Conservation (phyloP, 2,888 invertebrate genomes). For the Colletes collaris region DNA sequence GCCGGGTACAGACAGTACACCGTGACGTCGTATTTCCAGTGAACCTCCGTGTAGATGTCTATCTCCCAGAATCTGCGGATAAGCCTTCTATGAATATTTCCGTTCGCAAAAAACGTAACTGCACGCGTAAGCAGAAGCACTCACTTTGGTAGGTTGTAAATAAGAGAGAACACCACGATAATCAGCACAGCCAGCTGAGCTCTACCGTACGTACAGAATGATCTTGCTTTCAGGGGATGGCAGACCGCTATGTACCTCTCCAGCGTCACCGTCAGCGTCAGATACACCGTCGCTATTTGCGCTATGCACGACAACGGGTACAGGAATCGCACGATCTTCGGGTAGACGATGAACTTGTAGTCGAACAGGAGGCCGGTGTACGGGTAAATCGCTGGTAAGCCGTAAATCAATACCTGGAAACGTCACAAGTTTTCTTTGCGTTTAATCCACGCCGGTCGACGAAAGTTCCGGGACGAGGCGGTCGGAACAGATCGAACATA, state of each 20-base stretch:
- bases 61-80: slow-evolving; percentile 88
- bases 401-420: slow-evolving; percentile 88
- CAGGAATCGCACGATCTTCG: slow-evolving; percentile 90
- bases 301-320: slow-evolving; percentile 94
- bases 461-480: too few relatives aligned
- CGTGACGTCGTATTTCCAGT: slow-evolving; percentile 84
- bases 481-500: too few relatives aligned
- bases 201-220: slow-evolving; percentile 94
- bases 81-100: too few relatives aligned
- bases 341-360: slow-evolving; percentile 91
- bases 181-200: slow-evolving; percentile 93
- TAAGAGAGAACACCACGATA: slow-evolving; percentile 91
- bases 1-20: slow-evolving; percentile 90
- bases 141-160: slow-evolving; percentile 91
- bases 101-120: too few relatives aligned
- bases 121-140: too few relatives aligned
- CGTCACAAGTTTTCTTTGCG: not conserved
- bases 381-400: slow-evolving; percentile 92
- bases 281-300: slow-evolving; percentile 97
- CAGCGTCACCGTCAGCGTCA: slow-evolving; percentile 94
- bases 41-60: slow-evolving; percentile 81
- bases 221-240: slow-evolving; percentile 93
- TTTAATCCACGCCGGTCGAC: too few relatives aligned
- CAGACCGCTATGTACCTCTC: slow-evolving; percentile 98
- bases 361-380: slow-evolving; percentile 91